A percentile compares a stretch with the other conserved stretches of the same genome.
Conservation (phyloP, 2,797 vertebrate species). For the Labeo calbasu region DNA sequence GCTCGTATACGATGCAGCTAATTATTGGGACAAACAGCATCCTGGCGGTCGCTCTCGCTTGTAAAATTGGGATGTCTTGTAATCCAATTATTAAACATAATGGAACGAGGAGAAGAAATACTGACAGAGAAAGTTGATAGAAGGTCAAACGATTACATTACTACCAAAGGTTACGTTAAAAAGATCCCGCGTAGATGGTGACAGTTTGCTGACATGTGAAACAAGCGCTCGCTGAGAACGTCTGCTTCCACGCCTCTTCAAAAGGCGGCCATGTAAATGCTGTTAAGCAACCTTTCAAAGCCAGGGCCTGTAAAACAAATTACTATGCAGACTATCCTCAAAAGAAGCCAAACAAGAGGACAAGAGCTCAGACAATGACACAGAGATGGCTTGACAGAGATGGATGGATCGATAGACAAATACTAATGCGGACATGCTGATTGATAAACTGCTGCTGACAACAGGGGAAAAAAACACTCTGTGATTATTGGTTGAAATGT, state of each 20-base stretch:
- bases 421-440: conserved; percentile 82
- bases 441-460: conserved; percentile 85
- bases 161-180: conserved; percentile 12
- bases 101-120: conserved; percentile 10
- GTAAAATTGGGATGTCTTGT: not conserved
- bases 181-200: conserved; percentile 21
- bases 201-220: conserved; percentile 42
- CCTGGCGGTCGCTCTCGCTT: not conserved
- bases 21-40: conserved; percentile 7
- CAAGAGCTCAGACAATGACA: conserved; percentile 67
- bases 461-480: conserved; percentile 77
- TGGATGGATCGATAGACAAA: conserved; percentile 81
- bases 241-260: conserved; percentile 35
- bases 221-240: conserved; percentile 3
- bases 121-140: not conserved
- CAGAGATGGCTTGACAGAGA: conserved; percentile 67
- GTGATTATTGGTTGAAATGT: conserved; percentile 83
- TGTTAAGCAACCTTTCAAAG: conserved; percentile 51
- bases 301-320: conserved; percentile 64
- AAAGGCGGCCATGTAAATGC: conserved; percentile 52
- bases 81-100: conserved; percentile 21
- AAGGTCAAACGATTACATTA: conserved; percentile 11
- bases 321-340: conserved; percentile 69
- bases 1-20: not conserved
- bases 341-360: conserved; percentile 67